Evolutionary conservation across 1,140 invertebrate genomes (phyloP).

Genomic region (Drosophila neocordata): DNA sequence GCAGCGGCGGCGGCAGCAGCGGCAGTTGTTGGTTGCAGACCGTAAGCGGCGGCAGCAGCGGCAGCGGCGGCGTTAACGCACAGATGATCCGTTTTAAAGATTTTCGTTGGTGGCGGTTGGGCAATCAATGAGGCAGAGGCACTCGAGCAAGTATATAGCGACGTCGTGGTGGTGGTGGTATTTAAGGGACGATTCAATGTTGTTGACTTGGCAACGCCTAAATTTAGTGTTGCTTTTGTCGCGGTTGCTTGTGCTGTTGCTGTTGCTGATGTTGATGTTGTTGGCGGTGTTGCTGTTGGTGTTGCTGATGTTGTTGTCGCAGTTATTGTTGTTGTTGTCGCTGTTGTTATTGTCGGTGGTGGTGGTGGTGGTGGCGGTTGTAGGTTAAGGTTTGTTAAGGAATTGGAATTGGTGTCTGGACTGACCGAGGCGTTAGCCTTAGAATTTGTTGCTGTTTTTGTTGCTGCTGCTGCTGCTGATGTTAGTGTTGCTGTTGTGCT

Average conservation of each 20-base stretch:
- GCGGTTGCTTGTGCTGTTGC: slow-evolving; percentile 31
- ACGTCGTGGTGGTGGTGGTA: slow-evolving; percentile 53
- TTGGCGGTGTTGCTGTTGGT: slow-evolving; percentile 14
- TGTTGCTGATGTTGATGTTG: background rate
- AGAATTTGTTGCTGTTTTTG: slow-evolving; percentile 40
- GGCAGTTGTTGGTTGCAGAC: slow-evolving; percentile 52
- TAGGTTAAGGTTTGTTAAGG: slow-evolving; percentile 30
- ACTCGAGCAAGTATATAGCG: slow-evolving; percentile 74
- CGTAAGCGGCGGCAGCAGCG: slow-evolving; percentile 67
- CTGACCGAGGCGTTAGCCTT: slow-evolving; percentile 79
- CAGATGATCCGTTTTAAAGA: slow-evolving; percentile 82
- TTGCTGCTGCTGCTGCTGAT: slow-evolving; percentile 21
- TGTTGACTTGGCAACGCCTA: slow-evolving; percentile 15
- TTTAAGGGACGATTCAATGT: slow-evolving; percentile 16
- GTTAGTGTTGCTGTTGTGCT: slow-evolving; percentile 16
- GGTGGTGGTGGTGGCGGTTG: slow-evolving; percentile 34
- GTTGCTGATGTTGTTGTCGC: background rate
- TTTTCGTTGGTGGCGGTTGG: slow-evolving; percentile 80
- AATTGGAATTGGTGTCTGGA: slow-evolving; percentile 92
- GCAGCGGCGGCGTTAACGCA: slow-evolving; percentile 65
- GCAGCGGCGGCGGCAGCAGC: slow-evolving; percentile 68
- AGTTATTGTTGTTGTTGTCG: slow-evolving; percentile 5
- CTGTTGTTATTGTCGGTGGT: slow-evolving; percentile 21
- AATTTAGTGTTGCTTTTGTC: slow-evolving; percentile 22
- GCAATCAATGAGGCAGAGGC: slow-evolving; percentile 76